Base-by-base conservation (phyloP, 2,113 vertebrate species). In the Xyliphius kryptos region DNA sequence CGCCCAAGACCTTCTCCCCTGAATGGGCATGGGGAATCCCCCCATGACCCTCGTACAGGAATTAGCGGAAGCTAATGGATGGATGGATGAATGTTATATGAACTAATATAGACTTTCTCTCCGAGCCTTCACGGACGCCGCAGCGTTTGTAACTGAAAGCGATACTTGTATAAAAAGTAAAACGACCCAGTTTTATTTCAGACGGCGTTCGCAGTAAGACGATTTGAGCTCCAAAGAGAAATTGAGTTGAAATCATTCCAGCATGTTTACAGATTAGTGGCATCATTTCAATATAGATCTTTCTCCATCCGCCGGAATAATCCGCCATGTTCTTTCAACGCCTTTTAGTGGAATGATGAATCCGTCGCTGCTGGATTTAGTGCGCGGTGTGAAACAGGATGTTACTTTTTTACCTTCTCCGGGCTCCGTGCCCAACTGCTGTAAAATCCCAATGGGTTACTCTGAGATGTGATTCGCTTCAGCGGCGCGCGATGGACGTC, bases 121-220 rank as follows among this genome's bases (percentile, higher is more conserved):
- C n/a, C n/a, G n/a, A n/a, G n/a, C n/a, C n/a, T n/a, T n/a, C n/a
- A n/a, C n/a, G n/a, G n/a, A n/a, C n/a, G n/a, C n/a, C 7, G 26
- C 4, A 32, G 26, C 26, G 38, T 56, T 56, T 40, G 14, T 16
- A 70, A 66, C 72, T 74, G 69, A 71, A 32, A 32, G 7, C 4
- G 26, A 32, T 32, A 5, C 61, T 78, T 79, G 67, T 67, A 68
- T 79, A 79, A 73, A 71, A 74, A 72, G 72, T 76, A 77, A 82
- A 80, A 73, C n/a, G 76, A 83, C 83, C 80, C 76, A 87, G 79
- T 85, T 87, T 80, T 72, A 61, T 73, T 76, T 71, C 73, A 82
- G 77, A 79, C 72, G 50, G 71, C 11, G 70, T 82, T 56, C 76
- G 77, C 79, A 51, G 54, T 78, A 83, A 80, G 67, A 81, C 80